Evolutionary conservation across 2,888 invertebrate genomes (phyloP), one percentile per base, ranked within the genome.

Genomic region (Prosapia bicincta): DNA sequence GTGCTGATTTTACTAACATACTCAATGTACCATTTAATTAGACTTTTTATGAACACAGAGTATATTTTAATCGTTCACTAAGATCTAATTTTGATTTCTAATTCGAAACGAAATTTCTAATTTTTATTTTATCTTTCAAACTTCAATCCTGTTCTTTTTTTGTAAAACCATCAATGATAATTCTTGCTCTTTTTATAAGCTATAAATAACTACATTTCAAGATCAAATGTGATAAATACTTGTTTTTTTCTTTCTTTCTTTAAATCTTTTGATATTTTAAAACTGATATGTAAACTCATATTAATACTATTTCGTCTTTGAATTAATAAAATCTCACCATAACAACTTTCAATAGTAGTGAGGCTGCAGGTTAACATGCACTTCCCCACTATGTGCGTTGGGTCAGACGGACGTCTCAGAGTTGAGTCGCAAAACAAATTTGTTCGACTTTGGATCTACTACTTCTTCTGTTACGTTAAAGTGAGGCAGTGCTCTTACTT

Each of bases 391-490:
- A 9, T 38, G 69, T 15, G 75, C 72, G 76, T 69, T 72, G 32
- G 78, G 80, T 93, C 92, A 98, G 85, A 98, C 98, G 0, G 97
- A 97, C 68, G 98, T 98, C 85, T 99, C 98, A 0, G 98, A 98
- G 84, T 97, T 98, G 68, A 98, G 87, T 83, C 97, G 89, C 79
- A 98, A 87, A 72, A 98, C 93, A 89, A 98, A 99, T 84, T 97
- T 94, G 86, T 98, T 97, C 82, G 93, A 94, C 85, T 97, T 97
- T 0, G 97, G 97, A 87, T 98, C 97, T 20, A 98, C 94, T 0
- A 98, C 94, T 85, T 99, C 97, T 84, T 99, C 99, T 0, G 95
- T 94, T 65, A 99, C 88, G 85, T 95, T 96, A 84, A 98, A 96
- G 86, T 97, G 96, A 0, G 99, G 99, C 81, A 99, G 86, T 81